Evolutionary conservation across 2,113 vertebrate species (phyloP), one percentile per base, ranked within the genome.

Genomic region (Ivindomyrus marchei): DNA sequence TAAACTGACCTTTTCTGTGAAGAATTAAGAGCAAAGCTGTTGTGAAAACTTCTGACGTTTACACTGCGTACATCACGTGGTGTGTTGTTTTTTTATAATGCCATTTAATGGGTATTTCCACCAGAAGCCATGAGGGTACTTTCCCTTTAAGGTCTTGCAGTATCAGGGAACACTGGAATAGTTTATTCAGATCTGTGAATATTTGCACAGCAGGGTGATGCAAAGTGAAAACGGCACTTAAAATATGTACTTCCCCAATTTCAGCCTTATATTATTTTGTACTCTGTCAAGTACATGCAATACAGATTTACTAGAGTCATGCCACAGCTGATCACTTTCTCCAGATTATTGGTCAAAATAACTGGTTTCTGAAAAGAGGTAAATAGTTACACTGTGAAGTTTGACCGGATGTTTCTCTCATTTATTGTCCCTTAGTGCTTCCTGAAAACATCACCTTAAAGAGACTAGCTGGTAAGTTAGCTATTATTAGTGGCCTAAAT

Each of bases 151-250:
- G 90, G 36, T 90, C 50, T 90, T 91, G 91, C 93, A 92, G 92
- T 92, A 85, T 74, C 36, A 92, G 85, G 2, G 56, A 58, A 88
- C 49, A 66, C 89, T 27, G 88, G 83, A 89, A 58, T 36, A 31
- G 27, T 62, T 36, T 89, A 89, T 84, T 56, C 88, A 39, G 58
- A 70, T 70, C 83, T 62, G 74, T 89, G 90, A n/a, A 91, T 89
- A 87, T 90, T 92, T 42, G 89, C 92, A 21, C 91, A 94, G 90
- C 92, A 94, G 93, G 92, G 90, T 93, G 92, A 94, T 92, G 90
- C 88, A 89, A 93, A 95, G 15, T 95, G 95, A 95, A 95, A 95
- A 94, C 88, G 90, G 31, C 24, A 90, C 45, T 91, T 90, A 58
- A 46, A 77, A 56, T 5, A 1, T 89, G 90, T 92, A 39, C 90